Base-by-base conservation (phyloP, 2,888 invertebrate genomes). In the Pasiphila rectangulata region DNA sequence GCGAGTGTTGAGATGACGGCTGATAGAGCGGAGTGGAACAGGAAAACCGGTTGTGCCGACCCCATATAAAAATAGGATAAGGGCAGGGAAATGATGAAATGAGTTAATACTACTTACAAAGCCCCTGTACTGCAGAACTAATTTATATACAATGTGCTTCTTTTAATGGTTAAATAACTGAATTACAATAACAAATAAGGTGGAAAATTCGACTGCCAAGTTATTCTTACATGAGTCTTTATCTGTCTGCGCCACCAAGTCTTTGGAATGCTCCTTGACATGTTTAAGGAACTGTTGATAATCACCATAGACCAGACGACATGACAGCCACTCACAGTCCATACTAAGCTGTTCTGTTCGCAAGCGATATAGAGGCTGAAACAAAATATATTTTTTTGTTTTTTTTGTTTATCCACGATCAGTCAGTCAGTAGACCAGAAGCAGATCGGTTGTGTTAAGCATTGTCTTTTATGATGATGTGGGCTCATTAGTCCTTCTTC, bases 241-340 rank as follows among this genome's bases (percentile, higher is more conserved):
- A 15, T 70, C 63, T 2, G 59, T 61, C 4, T 68, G 60, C 54
- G 73, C 80, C 20, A 88, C 74, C 4, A 90, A 43, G 39, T 90
- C 75, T 0, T 83, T 73, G 6, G 84, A 67, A 63, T 93, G 93
- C 0, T 69, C 62, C 0, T 78, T 71, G 1, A 93, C 83, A 75
- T 94, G 94, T 20, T 81, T 79, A 35, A 91, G 86, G 61, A 91
- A 93, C 12, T 59, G 48, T 1, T 81, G 75, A 60, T 92, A 89
- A 37, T 90, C 70, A 1, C 68, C 74, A 21, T 68, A 73, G 5
- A 59, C 59, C 45, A 69, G 71, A 4, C 59, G 51, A 63, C 93
- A 94, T 0, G 79, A 71, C 42, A 83, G 78, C 93, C 93, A 94
- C 42, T 90, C 90, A 64, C 94, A 94, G 29, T 78, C 79, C 63